Conservation (phyloP, 2,113 vertebrate species). For the Cyanoderma ruficeps region DNA sequence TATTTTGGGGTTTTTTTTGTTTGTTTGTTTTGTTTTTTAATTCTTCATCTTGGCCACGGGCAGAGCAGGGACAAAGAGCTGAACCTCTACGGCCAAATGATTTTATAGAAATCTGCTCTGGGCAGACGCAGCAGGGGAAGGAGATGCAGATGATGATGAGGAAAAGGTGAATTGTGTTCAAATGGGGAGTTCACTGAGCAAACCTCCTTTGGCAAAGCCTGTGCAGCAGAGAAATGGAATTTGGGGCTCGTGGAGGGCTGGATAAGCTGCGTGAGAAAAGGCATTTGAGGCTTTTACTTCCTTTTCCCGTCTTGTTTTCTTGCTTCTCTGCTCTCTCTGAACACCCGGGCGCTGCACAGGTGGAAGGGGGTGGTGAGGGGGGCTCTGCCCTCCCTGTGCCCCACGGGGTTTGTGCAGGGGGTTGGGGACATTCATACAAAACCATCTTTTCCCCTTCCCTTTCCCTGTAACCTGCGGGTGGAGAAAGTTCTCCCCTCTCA, state of each 20-base stretch:
- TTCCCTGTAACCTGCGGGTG: neutral
- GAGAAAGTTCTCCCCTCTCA: neutral
- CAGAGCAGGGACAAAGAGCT: neutral
- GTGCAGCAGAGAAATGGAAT: neutral
- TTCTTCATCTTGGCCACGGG: neutral
- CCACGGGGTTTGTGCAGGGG: neutral
- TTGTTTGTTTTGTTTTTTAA: neutral
- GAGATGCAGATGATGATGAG: neutral
- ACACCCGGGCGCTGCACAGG: fast-evolving
- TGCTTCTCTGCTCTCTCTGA: fast-evolving
- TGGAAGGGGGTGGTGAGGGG: fast-evolving
- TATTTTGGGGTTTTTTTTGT: too few species aligned
- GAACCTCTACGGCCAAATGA: neutral
- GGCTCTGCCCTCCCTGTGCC: fast-evolving
- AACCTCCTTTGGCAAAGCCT: neutral
- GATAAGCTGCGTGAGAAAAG: neutral
- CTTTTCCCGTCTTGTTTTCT: neutral
- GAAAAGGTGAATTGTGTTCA: neutral
- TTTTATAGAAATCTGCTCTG: neutral
- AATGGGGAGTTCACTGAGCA: neutral
- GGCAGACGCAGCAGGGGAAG: neutral
- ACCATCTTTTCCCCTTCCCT: fast-evolving
- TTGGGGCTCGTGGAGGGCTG: fast-evolving
- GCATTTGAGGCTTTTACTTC: fast-evolving
- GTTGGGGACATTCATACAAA: fast-evolving